Conservation (phyloP, 2,797 vertebrate species). For the Muscicapa comitata region DNA sequence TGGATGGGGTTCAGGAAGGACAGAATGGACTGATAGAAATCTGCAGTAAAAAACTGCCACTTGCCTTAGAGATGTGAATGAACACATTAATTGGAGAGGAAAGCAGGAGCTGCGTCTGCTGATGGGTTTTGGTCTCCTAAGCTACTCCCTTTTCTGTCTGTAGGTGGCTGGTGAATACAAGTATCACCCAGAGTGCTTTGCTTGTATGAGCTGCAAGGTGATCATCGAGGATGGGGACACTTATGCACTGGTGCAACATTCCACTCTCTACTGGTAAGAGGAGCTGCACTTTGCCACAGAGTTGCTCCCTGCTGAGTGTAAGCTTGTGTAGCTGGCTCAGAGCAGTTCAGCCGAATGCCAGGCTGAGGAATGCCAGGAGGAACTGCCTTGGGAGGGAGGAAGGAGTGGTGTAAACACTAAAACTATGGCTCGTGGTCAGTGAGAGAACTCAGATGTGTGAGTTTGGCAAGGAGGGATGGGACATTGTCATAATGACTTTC, state of each 20-base stretch:
- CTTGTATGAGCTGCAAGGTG: constrained; percentile 95
- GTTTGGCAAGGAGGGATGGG: not conserved
- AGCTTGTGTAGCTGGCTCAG: not conserved
- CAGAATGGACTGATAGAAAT: not conserved
- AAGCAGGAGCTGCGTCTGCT: not conserved
- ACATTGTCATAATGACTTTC: not conserved
- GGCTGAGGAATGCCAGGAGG: not conserved
- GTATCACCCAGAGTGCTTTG: constrained; percentile 97
- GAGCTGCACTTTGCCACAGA: not conserved
- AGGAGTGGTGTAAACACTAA: not conserved
- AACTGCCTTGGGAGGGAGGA: not conserved
- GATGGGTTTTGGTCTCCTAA: not conserved
- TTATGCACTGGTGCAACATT: constrained; percentile 91
- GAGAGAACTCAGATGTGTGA: not conserved
- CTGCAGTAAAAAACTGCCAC: not conserved
- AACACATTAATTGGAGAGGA: not conserved
- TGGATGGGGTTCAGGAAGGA: not conserved
- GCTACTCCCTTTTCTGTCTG: constrained; percentile 28
- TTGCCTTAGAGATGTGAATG: not conserved
- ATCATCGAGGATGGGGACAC: constrained; percentile 94
- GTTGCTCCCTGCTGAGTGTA: not conserved
- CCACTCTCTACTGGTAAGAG: constrained; percentile 93
- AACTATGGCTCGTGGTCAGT: not conserved
- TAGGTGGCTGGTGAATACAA: constrained; percentile 97
- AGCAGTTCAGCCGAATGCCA: not conserved